Evolutionary conservation across 2,113 vertebrate genomes (phyloP), one percentile per base, ranked within the genome.

Genomic region (Platanista minor): DNA sequence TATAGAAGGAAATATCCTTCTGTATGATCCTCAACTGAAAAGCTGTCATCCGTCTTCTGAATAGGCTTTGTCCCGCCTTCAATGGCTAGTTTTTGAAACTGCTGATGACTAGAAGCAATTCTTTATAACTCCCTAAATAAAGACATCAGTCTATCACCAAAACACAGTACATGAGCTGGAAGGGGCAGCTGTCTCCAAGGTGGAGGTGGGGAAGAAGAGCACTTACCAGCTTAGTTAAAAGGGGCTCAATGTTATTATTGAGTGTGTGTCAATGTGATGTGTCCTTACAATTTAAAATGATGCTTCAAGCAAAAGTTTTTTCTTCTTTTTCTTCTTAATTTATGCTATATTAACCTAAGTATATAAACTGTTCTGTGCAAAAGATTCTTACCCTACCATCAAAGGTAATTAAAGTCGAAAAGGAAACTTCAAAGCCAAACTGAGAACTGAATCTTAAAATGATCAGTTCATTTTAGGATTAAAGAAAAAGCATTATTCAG

Each of bases 41-140:
- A 98, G 96, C 98, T 98, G 98, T 98, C 98, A 98, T 98, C 97
- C 27, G 9, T 98, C 97, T 98, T 98, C 94, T 98, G 98, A 98
- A 98, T 98, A 98, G 97, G 95, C 98, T 99, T 98, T 98, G 97
- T 98, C 97, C 96, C 92, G 95, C 90, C 87, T 98, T 98, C 98
- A 95, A 91, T 97, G 95, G 92, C 92, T 97, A 97, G 92, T 94
- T 98, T 98, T 98, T 98, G 91, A 98, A 98, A 98, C 94, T 95
- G 97, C 95, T 98, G 98, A 99, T 98, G 97, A 98, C 97, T 98
- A 85, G 92, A 98, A 98, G 94, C 96, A 97, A 98, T 98, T 98
- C 98, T 98, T 98, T 98, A 97, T 98, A 98, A 98, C 97, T 98
- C 97, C 67, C 97, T 98, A 99, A 99, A 98, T 98, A 98, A 98